Evolutionary conservation across 2,113 vertebrate genomes (phyloP).

Genomic region (Enhydra lutris): DNA sequence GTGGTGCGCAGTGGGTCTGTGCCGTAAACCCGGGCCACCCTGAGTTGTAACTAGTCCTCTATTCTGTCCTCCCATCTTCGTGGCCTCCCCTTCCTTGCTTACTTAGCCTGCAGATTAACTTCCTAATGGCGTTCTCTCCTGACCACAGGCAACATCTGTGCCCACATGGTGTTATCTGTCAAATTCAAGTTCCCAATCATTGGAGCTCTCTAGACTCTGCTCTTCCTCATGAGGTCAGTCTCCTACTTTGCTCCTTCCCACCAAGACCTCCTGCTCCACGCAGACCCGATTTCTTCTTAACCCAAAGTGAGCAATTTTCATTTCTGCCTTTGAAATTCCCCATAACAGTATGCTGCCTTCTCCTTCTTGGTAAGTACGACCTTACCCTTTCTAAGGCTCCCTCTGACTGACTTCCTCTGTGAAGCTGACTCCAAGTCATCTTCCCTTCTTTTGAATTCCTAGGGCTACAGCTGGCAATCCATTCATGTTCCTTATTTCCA

Average conservation of each 20-base stretch:
- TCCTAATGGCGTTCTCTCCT: background rate
- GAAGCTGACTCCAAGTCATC: background rate
- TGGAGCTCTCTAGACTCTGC: too few relatives aligned
- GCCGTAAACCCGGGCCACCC: rapidly evolving
- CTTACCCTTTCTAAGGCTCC: background rate
- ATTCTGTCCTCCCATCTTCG: background rate
- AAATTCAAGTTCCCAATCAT: background rate
- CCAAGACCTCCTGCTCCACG: background rate
- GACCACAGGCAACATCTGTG: background rate
- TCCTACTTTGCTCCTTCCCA: too few relatives aligned
- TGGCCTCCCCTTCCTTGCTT: background rate
- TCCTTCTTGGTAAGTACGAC: background rate
- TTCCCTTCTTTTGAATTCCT: background rate
- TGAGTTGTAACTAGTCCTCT: background rate
- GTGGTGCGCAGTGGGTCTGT: rapidly evolving
- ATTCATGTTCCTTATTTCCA: background rate
- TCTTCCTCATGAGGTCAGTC: background rate
- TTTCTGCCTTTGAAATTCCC: background rate
- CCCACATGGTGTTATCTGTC: background rate
- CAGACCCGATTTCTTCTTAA: background rate
- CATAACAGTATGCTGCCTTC: too few relatives aligned
- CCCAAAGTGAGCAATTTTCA: background rate
- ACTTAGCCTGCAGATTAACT: background rate
- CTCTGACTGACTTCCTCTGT: background rate
- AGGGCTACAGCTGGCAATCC: too few relatives aligned